Evolutionary conservation across 92 coral and sea anemone species (phyloP).

Genomic region (Epizoanthus ramosus): DNA sequence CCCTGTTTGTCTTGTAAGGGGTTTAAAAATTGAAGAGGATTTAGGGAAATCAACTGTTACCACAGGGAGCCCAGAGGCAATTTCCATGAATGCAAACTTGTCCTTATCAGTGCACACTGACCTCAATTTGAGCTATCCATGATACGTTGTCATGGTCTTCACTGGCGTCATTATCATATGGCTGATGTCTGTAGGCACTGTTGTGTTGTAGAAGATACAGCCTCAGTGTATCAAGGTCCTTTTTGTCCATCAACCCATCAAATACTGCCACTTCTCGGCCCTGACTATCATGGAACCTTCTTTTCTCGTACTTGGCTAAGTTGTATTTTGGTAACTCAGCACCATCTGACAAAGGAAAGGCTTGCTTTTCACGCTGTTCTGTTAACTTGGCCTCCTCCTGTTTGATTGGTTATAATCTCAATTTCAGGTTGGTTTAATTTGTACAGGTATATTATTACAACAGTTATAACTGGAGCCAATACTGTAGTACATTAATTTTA

Average conservation of each 20-base stretch:
- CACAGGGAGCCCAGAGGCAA: too few relatives aligned
- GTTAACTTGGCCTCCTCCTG: constrained; percentile 57
- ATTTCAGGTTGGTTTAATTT: neutral
- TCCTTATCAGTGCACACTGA: constrained; percentile 2
- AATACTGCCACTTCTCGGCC: constrained; percentile 85
- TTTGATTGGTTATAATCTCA: neutral
- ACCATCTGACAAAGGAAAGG: constrained; percentile 71
- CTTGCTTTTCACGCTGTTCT: constrained; percentile 45
- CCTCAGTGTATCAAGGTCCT: constrained; percentile 77
- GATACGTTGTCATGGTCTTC: constrained; percentile 95
- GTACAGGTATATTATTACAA: neutral
- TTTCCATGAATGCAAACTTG: too few relatives aligned
- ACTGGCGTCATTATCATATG: constrained; percentile 57
- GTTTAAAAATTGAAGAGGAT: too few relatives aligned
- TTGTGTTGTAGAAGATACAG: constrained; percentile 75
- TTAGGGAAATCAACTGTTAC: too few relatives aligned
- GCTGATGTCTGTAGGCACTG: constrained; percentile 69
- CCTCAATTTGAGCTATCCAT: constrained; percentile 89
- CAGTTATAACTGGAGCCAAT: too few relatives aligned
- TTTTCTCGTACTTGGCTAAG: constrained; percentile 62
- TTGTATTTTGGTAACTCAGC: constrained; percentile 55
- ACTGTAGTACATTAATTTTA: too few relatives aligned
- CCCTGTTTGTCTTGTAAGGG: too few relatives aligned
- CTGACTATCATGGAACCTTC: constrained; percentile 71
- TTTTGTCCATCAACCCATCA: constrained; percentile 75